These are phyloP conservation scores for Mellilla xanthometata DNA, from an alignment of 2,888 invertebrate genomes.

Conservation along the genomic window DNA sequence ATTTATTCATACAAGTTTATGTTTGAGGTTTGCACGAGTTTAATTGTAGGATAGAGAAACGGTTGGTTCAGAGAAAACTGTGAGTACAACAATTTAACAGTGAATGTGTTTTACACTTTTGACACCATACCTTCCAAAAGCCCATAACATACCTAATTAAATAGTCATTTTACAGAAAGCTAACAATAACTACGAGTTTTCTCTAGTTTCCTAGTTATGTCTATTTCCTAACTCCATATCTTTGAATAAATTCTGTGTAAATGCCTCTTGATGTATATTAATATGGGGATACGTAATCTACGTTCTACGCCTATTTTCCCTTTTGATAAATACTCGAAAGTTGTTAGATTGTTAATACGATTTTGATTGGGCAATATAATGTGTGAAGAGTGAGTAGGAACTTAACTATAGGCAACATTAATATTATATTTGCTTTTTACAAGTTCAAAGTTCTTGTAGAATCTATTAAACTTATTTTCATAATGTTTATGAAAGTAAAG, in stretches of 20 bases:
- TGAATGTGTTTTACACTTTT: too few relatives aligned
- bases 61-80: too few relatives aligned
- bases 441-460: slow-evolving; percentile 13
- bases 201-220: too few relatives aligned
- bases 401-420: slow-evolving; percentile 15
- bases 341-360: slow-evolving; percentile 18
- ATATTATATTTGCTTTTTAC: slow-evolving; percentile 13
- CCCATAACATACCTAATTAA: too few relatives aligned
- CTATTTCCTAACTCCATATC: too few relatives aligned
- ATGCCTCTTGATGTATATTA: neutral
- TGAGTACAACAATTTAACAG: too few relatives aligned
- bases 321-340: slow-evolving; percentile 30
- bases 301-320: slow-evolving; percentile 10
- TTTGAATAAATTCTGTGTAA: slow-evolving; percentile 1
- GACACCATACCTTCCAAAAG: too few relatives aligned
- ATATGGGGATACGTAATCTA: neutral
- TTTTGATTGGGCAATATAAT: slow-evolving; percentile 21
- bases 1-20: neutral
- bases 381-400: slow-evolving; percentile 28
- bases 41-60: too few relatives aligned
- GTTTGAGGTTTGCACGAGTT: too few relatives aligned
- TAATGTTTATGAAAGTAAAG: slow-evolving; percentile 15
- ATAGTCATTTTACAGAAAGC: too few relatives aligned
- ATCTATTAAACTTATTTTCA: slow-evolving; percentile 13
- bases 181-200: too few relatives aligned